Percentiles rank a stretch among this genome's conserved stretches.
These are phyloP conservation scores for Porites australiensis DNA, from an alignment of 64 coral and sea anemone genomes.

Conservation along the genomic window DNA sequence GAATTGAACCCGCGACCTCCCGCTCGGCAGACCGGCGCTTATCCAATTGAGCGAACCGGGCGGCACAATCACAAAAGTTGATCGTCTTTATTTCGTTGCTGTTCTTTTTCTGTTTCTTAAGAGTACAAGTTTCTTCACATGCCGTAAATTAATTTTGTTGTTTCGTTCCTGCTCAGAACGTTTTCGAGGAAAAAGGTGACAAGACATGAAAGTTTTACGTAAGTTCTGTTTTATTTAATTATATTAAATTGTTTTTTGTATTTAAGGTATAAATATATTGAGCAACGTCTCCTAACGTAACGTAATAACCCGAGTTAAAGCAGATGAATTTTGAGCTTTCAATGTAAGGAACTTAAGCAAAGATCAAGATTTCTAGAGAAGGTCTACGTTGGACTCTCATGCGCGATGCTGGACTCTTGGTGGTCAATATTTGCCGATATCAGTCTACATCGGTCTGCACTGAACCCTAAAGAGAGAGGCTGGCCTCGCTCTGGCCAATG, in stretches of 20 bases:
- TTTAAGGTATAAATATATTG: not conserved
- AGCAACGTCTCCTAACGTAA: not conserved
- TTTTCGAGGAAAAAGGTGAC: constrained; percentile 67
- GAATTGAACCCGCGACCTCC: too few relatives aligned
- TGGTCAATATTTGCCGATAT: too few relatives aligned
- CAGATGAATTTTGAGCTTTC: not conserved
- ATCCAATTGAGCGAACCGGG: too few relatives aligned
- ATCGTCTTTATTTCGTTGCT: not conserved
- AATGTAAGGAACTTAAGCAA: not conserved
- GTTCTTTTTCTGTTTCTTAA: not conserved
- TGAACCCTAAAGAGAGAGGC: not conserved
- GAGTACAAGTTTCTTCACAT: too few relatives aligned
- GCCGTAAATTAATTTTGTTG: not conserved
- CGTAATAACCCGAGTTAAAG: not conserved
- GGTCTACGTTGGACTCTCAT: too few relatives aligned
- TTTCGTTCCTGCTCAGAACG: constrained; percentile 67
- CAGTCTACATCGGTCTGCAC: too few relatives aligned
- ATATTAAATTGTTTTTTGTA: not conserved
- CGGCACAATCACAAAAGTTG: too few relatives aligned
- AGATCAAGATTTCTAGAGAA: not conserved
- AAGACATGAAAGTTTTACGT: constrained; percentile 70
- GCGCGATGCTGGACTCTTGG: too few relatives aligned
- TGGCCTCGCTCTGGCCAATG: not conserved
- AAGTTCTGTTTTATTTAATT: constrained; percentile 23
- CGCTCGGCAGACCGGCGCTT: too few relatives aligned